Evolutionary conservation across 2,888 invertebrate genomes (phyloP).

Genomic region (Drosophila infuscata): DNA sequence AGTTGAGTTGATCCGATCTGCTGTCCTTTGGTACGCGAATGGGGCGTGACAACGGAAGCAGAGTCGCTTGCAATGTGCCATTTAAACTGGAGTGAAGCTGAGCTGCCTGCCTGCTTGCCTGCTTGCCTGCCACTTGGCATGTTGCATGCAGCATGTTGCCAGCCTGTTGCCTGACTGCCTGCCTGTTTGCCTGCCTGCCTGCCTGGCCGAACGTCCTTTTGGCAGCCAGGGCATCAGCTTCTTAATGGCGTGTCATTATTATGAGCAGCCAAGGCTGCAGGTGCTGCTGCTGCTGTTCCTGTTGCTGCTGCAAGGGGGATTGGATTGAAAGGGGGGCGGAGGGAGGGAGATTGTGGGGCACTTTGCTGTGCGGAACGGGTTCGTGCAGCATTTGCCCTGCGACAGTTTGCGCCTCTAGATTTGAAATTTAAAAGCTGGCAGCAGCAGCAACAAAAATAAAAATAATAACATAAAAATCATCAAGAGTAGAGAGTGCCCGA

Average conservation of each 20-base stretch:
- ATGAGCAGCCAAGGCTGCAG: slow-evolving; percentile 61
- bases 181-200: not conserved
- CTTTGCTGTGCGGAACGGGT: slow-evolving; percentile 48
- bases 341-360: no score
- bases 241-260: slow-evolving; percentile 80
- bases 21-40: slow-evolving; percentile 39
- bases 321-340: not conserved
- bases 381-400: slow-evolving; percentile 65
- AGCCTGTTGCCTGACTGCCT: slow-evolving; percentile 15
- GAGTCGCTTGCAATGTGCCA: slow-evolving; percentile 65
- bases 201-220: slow-evolving; percentile 7
- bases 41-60: slow-evolving; percentile 78
- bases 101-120: slow-evolving; percentile 3
- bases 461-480: slow-evolving; percentile 10
- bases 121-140: slow-evolving; percentile 11
- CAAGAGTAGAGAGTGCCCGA: not conserved
- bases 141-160: slow-evolving; percentile 23
- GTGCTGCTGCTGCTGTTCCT: slow-evolving; percentile 30
- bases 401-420: slow-evolving; percentile 74
- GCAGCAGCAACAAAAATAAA: slow-evolving; percentile 34
- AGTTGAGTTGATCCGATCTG: slow-evolving; percentile 8
- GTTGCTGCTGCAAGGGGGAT: slow-evolving; percentile 2
- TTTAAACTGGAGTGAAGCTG: slow-evolving; percentile 71
- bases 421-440: slow-evolving; percentile 70
- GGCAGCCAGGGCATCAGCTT: slow-evolving; percentile 57